Conservation (phyloP, 2,113 vertebrate species). For the Carassius carassius region DNA sequence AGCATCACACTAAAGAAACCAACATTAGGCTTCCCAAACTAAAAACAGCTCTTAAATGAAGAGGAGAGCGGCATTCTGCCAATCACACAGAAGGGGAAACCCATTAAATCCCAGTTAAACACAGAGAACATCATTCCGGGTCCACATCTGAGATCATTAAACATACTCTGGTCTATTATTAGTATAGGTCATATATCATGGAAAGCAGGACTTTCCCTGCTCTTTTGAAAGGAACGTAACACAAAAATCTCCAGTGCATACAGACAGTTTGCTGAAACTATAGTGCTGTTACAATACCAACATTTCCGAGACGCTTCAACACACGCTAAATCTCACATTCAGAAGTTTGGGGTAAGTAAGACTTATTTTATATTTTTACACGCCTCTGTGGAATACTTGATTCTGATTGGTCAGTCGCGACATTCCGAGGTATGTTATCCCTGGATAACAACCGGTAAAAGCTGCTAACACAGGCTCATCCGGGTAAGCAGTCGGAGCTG, state of each 20-base stretch:
- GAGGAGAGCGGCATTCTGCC: background rate
- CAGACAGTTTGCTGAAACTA: background rate
- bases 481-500: no score
- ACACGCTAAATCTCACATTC: background rate
- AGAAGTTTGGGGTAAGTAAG: no score
- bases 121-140: background rate
- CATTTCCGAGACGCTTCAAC: background rate
- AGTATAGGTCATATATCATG: background rate
- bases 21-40: background rate
- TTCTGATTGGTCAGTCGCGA: no score
- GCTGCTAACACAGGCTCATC: no score
- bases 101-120: background rate
- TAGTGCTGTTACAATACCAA: background rate
- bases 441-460: no score
- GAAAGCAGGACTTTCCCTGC: background rate
- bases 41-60: background rate
- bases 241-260: background rate
- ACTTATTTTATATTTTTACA: no score
- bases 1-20: background rate
- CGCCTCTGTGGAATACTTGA: no score
- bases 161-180: background rate
- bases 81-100: background rate
- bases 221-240: background rate
- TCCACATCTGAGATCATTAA: background rate
- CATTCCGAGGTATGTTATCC: no score